These are phyloP conservation scores for Mallotus villosus DNA, from an alignment of 2,797 vertebrate species.

Conservation along the genomic window DNA sequence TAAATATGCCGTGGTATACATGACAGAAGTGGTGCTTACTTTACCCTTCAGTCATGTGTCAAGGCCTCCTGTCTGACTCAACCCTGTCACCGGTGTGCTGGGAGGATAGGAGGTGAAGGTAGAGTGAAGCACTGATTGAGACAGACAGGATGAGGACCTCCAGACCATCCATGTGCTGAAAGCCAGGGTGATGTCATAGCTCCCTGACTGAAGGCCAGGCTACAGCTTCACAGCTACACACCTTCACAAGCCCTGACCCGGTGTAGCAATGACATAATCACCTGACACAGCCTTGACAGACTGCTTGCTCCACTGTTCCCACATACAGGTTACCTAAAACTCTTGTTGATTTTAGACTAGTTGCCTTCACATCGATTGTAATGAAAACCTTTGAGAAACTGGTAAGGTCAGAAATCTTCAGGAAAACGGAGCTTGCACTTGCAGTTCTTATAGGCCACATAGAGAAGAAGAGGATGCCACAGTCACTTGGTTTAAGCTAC, in stretches of 20 bases:
- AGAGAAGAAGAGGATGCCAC: too few species aligned
- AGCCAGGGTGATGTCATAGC: neutral
- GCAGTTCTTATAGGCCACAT: too few species aligned
- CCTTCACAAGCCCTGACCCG: constrained; percentile 54
- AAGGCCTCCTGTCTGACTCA: constrained; percentile 13
- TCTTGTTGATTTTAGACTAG: too few species aligned
- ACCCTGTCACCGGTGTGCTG: constrained; percentile 20
- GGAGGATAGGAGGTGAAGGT: constrained; percentile 25
- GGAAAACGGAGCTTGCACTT: too few species aligned
- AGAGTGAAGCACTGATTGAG: constrained; percentile 12
- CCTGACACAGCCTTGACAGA: constrained; percentile 7
- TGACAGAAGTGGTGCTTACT: neutral
- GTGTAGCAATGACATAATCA: neutral
- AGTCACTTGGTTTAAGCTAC: too few species aligned
- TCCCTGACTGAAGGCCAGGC: neutral
- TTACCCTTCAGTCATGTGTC: neutral
- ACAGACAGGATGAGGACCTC: too few species aligned
- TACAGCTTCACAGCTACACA: constrained; percentile 8
- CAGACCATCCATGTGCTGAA: neutral
- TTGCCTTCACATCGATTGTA: too few species aligned
- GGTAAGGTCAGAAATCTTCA: too few species aligned
- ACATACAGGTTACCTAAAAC: too few species aligned
- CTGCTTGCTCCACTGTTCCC: neutral
- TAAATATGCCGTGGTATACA: neutral
- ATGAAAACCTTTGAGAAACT: too few species aligned